Evolutionary conservation across 2,113 vertebrate genomes (phyloP).

Genomic region (Donacobius atricapilla): DNA sequence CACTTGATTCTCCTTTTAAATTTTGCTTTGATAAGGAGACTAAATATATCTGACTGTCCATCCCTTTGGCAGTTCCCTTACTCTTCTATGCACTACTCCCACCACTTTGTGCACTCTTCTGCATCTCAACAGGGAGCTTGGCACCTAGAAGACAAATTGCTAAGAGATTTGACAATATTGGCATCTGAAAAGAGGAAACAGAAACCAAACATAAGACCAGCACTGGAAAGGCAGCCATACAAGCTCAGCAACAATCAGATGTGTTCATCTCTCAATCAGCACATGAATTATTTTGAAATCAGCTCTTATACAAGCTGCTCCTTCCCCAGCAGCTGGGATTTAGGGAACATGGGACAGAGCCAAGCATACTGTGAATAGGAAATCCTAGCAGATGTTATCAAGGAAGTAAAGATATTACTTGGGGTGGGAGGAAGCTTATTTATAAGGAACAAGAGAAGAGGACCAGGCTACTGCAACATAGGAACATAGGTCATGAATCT

Average conservation of each 20-base stretch:
- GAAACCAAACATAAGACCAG: background rate
- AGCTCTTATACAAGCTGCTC: conserved; percentile 16
- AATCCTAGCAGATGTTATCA: conserved; percentile 23
- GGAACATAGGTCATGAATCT: background rate
- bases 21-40: background rate
- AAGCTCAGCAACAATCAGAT: background rate
- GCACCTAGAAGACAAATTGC: background rate
- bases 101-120: background rate
- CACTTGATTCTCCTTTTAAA: background rate
- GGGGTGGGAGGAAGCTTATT: background rate
- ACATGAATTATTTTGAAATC: conserved; percentile 41
- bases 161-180: background rate
- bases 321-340: conserved; percentile 49
- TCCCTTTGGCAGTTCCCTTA: background rate
- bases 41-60: background rate
- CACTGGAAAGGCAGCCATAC: background rate
- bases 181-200: background rate
- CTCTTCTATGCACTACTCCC: background rate
- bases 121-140: background rate
- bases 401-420: conserved; percentile 14
- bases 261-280: conserved; percentile 24
- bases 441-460: background rate
- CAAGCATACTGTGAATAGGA: conserved; percentile 12
- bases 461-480: background rate
- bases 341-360: conserved; percentile 35